Percentiles rank a stretch among this genome's conserved stretches.
These are phyloP conservation scores for Azemiops feae DNA, from an alignment of 2,113 vertebrate genomes.

Conservation along the genomic window DNA sequence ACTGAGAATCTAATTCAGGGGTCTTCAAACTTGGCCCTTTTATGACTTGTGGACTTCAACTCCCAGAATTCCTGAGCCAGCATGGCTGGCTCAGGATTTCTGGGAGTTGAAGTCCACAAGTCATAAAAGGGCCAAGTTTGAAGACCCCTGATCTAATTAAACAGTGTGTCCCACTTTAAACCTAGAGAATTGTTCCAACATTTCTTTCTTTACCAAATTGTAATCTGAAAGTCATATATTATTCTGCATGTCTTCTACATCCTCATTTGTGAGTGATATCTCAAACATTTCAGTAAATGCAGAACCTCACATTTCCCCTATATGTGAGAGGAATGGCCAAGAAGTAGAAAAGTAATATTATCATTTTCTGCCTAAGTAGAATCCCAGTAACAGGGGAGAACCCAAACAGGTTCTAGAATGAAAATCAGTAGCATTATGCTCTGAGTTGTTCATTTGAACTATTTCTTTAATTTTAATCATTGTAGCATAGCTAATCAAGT, in stretches of 20 bases:
- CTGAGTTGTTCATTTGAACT: not conserved
- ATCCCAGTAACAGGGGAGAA: not conserved
- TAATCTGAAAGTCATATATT: not conserved
- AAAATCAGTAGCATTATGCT: not conserved
- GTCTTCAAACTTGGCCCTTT: no score
- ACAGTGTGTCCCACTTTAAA: not conserved
- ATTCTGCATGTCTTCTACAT: not conserved
- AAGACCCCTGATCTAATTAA: not conserved
- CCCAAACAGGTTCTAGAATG: not conserved
- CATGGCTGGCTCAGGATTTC: no score
- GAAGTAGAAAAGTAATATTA: not conserved
- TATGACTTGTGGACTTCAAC: no score
- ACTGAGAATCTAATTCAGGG: not conserved
- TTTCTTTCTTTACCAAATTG: not conserved
- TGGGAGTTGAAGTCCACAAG: no score
- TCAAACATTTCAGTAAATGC: not conserved
- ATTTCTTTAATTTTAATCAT: not conserved
- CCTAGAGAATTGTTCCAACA: not conserved
- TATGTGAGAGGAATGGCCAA: not conserved
- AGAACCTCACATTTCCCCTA: not conserved
- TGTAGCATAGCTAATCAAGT: not conserved
- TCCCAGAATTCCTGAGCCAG: no score
- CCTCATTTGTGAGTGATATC: not conserved
- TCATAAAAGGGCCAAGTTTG: no score
- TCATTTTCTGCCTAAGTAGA: not conserved